Evolutionary conservation across 2,797 vertebrate species (phyloP).

Genomic region (Hippopotamyrus pictus): DNA sequence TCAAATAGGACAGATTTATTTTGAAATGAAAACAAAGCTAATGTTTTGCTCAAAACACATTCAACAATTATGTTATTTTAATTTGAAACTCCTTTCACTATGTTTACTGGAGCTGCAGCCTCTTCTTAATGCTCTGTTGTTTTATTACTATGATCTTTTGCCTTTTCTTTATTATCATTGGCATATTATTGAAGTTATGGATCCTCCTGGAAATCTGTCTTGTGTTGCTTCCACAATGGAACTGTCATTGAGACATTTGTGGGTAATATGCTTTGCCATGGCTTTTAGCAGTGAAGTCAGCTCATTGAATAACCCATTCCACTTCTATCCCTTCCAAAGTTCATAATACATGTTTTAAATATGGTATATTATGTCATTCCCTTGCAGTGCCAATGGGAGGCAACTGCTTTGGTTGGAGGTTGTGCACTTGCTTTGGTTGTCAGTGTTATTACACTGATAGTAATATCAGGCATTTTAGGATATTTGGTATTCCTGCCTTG

Average conservation of each 20-base stretch:
- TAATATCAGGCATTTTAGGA: not conserved
- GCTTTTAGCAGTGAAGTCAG: slow-evolving; percentile 11
- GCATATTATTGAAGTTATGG: slow-evolving; percentile 31
- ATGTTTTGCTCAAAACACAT: not conserved
- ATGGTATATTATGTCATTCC: slow-evolving; percentile 42
- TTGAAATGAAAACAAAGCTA: not conserved
- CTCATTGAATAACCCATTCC: slow-evolving; percentile 29
- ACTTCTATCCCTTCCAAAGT: slow-evolving; percentile 35
- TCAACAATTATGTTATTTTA: not conserved
- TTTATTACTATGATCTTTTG: slow-evolving; percentile 21
- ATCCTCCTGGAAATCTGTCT: slow-evolving; percentile 16
- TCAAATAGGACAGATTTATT: not conserved
- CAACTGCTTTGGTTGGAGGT: not conserved
- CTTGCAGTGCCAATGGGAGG: not conserved
- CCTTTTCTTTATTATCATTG: slow-evolving; percentile 48
- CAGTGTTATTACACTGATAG: not conserved
- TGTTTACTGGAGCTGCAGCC: not conserved
- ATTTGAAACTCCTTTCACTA: not conserved
- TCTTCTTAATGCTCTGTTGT: slow-evolving; percentile 43
- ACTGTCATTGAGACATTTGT: slow-evolving; percentile 22
- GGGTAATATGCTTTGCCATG: slow-evolving; percentile 24
- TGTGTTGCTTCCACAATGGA: slow-evolving; percentile 26
- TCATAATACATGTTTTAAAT: slow-evolving; percentile 54
- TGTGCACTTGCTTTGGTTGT: not conserved
- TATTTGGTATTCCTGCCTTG: not conserved